Conservation (phyloP, 2,113 vertebrate genomes). For the Micronisus gabar region DNA sequence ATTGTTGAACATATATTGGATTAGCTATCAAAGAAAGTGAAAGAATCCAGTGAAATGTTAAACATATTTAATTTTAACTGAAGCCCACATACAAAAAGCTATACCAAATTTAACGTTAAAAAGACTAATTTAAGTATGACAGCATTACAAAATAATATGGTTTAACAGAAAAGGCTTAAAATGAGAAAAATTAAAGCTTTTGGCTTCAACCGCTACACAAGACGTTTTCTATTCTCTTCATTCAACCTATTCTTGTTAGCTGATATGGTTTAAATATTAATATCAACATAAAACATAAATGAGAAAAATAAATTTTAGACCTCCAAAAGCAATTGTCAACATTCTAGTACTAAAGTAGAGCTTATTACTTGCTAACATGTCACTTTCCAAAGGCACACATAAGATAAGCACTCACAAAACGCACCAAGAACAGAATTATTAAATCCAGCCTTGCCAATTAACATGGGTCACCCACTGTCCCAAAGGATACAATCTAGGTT, state of each 20-base stretch:
- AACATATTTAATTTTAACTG: background rate
- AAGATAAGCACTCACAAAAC: background rate
- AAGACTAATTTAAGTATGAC: background rate
- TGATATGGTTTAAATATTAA: constrained; percentile 66
- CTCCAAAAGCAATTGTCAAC: constrained; percentile 29
- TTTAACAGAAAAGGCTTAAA: background rate
- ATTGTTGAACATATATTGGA: background rate
- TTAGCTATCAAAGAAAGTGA: background rate
- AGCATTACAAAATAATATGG: background rate
- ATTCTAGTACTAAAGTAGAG: background rate
- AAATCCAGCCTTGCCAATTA: background rate
- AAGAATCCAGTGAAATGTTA: background rate
- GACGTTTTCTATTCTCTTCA: constrained; percentile 8
- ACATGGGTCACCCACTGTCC: background rate
- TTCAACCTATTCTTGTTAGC: background rate
- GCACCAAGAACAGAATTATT: background rate
- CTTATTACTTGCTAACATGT: background rate
- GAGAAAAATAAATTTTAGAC: constrained; percentile 56
- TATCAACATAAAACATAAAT: constrained; percentile 55
- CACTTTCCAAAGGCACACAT: background rate
- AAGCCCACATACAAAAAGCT: background rate
- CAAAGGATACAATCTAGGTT: background rate
- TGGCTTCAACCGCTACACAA: background rate
- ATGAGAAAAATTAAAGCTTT: background rate
- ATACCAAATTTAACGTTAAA: background rate